phyloP scores from a whole-genome alignment of 2,113 vertebrate genomes.

The Indri indri region DNA sequence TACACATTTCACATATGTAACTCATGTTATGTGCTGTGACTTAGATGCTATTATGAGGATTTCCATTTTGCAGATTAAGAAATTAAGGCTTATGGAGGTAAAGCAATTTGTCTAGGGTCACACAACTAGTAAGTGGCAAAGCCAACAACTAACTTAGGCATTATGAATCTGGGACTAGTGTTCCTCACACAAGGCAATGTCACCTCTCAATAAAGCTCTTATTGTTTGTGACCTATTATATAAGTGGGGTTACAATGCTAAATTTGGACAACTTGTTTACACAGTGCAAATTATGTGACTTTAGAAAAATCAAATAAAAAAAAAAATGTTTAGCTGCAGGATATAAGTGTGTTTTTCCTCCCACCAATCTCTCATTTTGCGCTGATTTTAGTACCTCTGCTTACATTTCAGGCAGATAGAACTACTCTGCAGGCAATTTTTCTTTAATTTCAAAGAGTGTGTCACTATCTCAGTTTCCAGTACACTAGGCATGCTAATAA shows the following conservation, averaged over 20 bases:
- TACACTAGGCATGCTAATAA: not conserved
- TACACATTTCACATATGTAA: not conserved
- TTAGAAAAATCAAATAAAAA: not conserved
- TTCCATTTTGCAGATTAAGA: not conserved
- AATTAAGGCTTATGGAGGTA: not conserved
- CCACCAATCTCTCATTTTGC: not conserved
- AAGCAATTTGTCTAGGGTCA: not conserved
- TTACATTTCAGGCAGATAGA: not conserved
- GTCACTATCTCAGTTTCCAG: not conserved
- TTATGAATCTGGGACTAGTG: not conserved
- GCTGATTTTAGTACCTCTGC: not conserved
- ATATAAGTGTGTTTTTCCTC: not conserved
- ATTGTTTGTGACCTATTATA: not conserved
- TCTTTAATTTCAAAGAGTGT: slow-evolving; percentile 27
- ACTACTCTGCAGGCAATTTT: not conserved
- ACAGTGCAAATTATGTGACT: not conserved
- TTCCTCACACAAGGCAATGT: not conserved
- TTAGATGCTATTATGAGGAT: not conserved
- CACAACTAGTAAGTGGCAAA: not conserved
- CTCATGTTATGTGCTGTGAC: not conserved
- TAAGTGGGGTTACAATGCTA: not conserved
- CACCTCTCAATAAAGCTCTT: not conserved
- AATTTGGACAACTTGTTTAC: not conserved
- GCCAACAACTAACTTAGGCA: not conserved
- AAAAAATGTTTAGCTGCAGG: not conserved